These are phyloP conservation scores for Clarias gariepinus DNA, from an alignment of 2,113 vertebrate genomes.

Conservation along the genomic window DNA sequence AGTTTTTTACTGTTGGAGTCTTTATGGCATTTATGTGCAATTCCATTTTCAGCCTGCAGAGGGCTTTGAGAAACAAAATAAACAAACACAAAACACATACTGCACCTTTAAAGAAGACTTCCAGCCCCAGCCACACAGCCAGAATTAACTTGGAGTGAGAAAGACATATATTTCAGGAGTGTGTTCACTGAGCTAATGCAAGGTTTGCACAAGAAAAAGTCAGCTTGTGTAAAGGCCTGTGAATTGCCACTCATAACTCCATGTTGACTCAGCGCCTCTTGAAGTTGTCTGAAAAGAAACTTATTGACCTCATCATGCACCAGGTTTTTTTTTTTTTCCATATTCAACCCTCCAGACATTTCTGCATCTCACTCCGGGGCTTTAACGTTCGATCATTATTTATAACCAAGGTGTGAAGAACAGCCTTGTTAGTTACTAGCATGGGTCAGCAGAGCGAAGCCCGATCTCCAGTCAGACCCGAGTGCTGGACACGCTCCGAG, in stretches of 20 bases:
- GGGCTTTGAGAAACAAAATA: background rate
- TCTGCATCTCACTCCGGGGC: slow-evolving; percentile 9
- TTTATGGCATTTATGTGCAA: background rate
- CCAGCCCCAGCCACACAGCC: background rate
- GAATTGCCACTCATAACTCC: slow-evolving; percentile 19
- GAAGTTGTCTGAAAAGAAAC: slow-evolving; percentile 17
- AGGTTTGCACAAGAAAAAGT: slow-evolving; percentile 23
- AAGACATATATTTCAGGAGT: slow-evolving; percentile 12
- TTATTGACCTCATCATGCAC: slow-evolving; percentile 25
- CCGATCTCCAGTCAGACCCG: background rate
- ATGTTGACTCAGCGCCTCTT: slow-evolving; percentile 10
- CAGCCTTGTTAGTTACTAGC: slow-evolving; percentile 39
- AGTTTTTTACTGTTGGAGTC: background rate
- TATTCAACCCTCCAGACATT: background rate
- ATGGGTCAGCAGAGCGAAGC: slow-evolving; percentile 27
- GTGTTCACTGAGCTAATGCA: slow-evolving; percentile 16
- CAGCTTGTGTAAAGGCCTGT: background rate
- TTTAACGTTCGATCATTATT: slow-evolving; percentile 44
- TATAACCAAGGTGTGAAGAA: slow-evolving; percentile 34
- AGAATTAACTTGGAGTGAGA: background rate
- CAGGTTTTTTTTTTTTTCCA: background rate
- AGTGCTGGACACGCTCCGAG: slow-evolving; percentile 1
- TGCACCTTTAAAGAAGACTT: slow-evolving; percentile 1
- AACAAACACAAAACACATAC: background rate
- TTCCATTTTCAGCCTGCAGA: background rate